Base-by-base conservation (phyloP, 2,888 invertebrate genomes). In the Chymomyza procnemis region DNA sequence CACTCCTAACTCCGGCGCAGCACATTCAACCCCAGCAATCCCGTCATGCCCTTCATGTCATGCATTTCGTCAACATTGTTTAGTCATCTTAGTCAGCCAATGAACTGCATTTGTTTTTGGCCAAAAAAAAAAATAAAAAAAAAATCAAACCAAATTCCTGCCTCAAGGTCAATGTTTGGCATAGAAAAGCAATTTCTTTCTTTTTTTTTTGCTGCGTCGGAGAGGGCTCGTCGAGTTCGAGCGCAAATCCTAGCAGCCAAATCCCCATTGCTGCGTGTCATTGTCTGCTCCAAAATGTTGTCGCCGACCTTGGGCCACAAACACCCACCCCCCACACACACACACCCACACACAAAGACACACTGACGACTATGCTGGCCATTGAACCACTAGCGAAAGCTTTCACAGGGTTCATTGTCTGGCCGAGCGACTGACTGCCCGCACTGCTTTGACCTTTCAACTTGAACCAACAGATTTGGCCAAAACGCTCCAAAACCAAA, bases 111-210 rank as follows among this genome's bases (percentile, higher is more conserved):
- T 41, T 41, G 34, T 41, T 12, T 9, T 64, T 64, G 66, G 61
- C 64, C 69, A 67, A 71, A 67, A 26, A n/a, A n/a, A n/a, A n/a
- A n/a, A n/a, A n/a, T n/a, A n/a, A n/a, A n/a, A n/a, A n/a, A n/a
- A n/a, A n/a, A n/a, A n/a, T n/a, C n/a, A n/a, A n/a, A n/a, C n/a
- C n/a, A n/a, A 55, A 41, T 41, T 41, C 75, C 73, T 41, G 34
- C 61, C 71, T 69, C 86, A 81, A 83, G 86, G 80, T 80, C 86
- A 85, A 80, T 47, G 63, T 63, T 64, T 75, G 67, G 50, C 66
- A 46, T 61, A 70, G 59, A 69, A 67, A 26, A 48, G n/a, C 21
- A 41, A 26, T n/a, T n/a, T n/a, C n/a, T n/a, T n/a, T n/a, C n/a
- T n/a, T 46, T 63, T 52, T 21, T 58, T 48, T 56, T 64, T 30